Conservation (phyloP, 2,113 vertebrate genomes). For the Alces alces region DNA sequence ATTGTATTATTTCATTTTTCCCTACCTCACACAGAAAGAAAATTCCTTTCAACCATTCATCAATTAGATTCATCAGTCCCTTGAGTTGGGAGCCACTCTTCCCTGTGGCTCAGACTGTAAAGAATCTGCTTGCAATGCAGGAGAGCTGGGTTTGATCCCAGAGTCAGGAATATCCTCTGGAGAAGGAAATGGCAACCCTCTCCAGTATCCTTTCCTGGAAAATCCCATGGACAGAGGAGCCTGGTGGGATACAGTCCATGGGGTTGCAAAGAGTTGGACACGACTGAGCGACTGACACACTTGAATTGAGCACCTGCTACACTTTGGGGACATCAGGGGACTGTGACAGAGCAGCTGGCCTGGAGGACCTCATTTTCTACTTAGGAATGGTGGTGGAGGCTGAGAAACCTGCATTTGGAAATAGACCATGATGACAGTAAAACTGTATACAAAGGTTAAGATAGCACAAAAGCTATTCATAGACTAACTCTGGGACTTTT, state of each 20-base stretch:
- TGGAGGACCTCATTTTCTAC: background rate
- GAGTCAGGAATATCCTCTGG: background rate
- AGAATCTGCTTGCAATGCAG: background rate
- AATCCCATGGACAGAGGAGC: background rate
- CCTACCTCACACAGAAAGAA: background rate
- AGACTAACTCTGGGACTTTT: background rate
- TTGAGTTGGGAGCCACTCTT: background rate
- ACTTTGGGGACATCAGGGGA: background rate
- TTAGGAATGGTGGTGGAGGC: background rate
- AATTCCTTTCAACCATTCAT: constrained; percentile 8
- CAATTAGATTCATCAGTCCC: background rate
- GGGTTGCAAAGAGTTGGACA: background rate
- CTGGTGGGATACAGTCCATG: background rate
- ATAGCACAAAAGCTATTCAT: background rate
- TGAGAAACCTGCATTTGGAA: background rate
- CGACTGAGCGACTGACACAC: background rate
- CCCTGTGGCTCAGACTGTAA: background rate
- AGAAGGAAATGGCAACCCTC: background rate
- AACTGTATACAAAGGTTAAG: background rate
- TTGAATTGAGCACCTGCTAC: background rate
- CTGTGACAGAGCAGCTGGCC: background rate
- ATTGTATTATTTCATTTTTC: background rate
- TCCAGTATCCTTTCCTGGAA: background rate
- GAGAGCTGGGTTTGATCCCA: background rate
- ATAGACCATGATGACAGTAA: background rate